These are phyloP conservation scores for Drosophila mauritiana DNA, from an alignment of 1,140 invertebrate genomes.

Conservation along the genomic window DNA sequence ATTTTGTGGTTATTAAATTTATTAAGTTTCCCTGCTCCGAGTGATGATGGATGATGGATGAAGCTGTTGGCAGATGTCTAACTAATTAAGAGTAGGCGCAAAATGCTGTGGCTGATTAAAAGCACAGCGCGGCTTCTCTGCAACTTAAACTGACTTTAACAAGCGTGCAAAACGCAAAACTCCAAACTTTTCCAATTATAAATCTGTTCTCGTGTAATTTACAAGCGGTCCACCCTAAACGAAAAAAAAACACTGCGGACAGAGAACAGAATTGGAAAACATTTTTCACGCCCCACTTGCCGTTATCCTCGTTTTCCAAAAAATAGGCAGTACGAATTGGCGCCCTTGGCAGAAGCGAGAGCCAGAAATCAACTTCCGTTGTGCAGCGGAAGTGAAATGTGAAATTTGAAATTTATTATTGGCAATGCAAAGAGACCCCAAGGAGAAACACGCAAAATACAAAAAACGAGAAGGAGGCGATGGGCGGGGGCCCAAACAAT, in stretches of 20 bases:
- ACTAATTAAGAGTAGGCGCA: constrained; percentile 55
- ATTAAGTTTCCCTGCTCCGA: constrained; percentile 30
- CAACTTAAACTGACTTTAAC: constrained; percentile 24
- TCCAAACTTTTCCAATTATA: constrained; percentile 69
- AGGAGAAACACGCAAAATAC: constrained; percentile 6
- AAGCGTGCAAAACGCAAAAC: constrained; percentile 7
- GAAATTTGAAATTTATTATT: constrained; percentile 74
- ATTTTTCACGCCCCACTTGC: constrained; percentile 56
- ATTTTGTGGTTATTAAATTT: constrained; percentile 73
- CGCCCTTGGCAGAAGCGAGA: constrained; percentile 15
- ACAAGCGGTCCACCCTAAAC: constrained; percentile 18
- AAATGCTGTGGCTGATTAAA: constrained; percentile 2
- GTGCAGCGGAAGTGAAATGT: constrained; percentile 72
- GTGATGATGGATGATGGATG: constrained; percentile 61
- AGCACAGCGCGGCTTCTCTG: background rate
- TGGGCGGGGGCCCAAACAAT: constrained; percentile 24
- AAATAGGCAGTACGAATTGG: constrained; percentile 54
- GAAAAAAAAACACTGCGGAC: background rate
- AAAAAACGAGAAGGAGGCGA: background rate
- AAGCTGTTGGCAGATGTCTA: constrained; percentile 53
- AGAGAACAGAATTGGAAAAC: constrained; percentile 36
- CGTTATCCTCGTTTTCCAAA: constrained; percentile 21
- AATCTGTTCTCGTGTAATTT: constrained; percentile 49
- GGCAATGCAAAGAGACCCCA: constrained; percentile 44
- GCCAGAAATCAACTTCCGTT: constrained; percentile 61